phyloP scores from a whole-genome alignment of 1,140 invertebrate genomes.

The Papilio machaon region DNA sequence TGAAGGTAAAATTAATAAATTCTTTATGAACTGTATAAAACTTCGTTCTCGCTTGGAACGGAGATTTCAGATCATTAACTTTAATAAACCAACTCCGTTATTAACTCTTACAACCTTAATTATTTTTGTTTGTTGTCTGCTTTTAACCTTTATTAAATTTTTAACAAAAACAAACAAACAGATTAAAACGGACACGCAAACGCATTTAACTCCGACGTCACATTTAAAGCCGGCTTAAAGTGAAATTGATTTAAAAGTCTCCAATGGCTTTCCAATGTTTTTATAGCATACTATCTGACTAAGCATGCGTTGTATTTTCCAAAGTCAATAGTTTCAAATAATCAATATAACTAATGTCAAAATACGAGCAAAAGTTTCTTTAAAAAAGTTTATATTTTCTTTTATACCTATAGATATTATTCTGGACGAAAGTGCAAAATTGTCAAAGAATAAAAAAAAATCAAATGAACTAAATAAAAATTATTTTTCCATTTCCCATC shows the following conservation, averaged over 20 bases:
- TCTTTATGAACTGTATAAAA: slow-evolving; percentile 1
- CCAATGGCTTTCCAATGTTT: not conserved
- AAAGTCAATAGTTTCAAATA: not conserved
- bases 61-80: slow-evolving; percentile 8
- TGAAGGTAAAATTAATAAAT: not conserved
- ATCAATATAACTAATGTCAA: not conserved
- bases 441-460: no score
- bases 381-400: not conserved
- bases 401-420: no score
- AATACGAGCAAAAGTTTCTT: no score
- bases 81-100: slow-evolving; percentile 9
- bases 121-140: slow-evolving; percentile 3
- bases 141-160: not conserved
- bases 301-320: not conserved
- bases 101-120: not conserved
- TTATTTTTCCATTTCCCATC: no score
- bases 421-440: no score
- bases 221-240: slow-evolving; percentile 8
- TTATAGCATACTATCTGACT: not conserved
- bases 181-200: not conserved
- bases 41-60: not conserved
- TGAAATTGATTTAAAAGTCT: slow-evolving; percentile 3
- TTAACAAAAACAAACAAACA: not conserved
- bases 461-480: no score
- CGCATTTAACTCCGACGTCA: not conserved